phyloP scores from a whole-genome alignment of 2,797 vertebrate genomes.

The Megaceryle alcyon region DNA sequence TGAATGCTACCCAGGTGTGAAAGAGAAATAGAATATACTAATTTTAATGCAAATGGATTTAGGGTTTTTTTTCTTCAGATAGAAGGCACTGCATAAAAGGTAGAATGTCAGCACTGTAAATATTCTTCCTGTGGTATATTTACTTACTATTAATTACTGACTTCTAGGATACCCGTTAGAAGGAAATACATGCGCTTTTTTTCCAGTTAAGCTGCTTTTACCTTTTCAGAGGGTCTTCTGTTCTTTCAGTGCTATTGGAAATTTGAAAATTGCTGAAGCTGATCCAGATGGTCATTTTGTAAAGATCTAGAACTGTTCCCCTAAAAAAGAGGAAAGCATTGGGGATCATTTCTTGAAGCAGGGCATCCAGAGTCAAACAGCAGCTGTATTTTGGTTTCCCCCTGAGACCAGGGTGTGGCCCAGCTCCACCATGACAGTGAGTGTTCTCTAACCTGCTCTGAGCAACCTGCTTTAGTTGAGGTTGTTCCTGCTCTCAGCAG shows the following conservation, averaged over 20 bases:
- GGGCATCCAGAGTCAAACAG: constrained; percentile 40
- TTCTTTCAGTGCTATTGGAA: constrained; percentile 59
- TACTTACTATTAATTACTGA: background rate
- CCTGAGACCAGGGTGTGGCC: constrained; percentile 38
- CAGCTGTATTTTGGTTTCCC: constrained; percentile 56
- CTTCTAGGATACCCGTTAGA: background rate
- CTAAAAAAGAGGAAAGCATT: constrained; percentile 58
- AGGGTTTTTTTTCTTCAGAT: background rate
- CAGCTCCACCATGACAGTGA: constrained; percentile 50
- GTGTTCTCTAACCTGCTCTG: background rate
- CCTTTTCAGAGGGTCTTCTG: background rate
- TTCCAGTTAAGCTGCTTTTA: background rate
- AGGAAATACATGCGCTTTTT: background rate
- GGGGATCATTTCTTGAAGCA: constrained; percentile 70
- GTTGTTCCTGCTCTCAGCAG: no score
- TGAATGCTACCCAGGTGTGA: background rate
- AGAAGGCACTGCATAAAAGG: background rate
- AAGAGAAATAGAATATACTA: background rate
- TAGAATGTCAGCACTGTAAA: background rate
- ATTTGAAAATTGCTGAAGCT: constrained; percentile 69
- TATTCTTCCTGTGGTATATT: background rate
- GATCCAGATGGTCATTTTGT: constrained; percentile 49
- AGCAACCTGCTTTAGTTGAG: no score
- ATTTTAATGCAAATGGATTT: background rate
- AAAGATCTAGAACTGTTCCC: constrained; percentile 59